phyloP scores from a whole-genome alignment of 2,888 invertebrate species.

The Campoplex capitator region DNA sequence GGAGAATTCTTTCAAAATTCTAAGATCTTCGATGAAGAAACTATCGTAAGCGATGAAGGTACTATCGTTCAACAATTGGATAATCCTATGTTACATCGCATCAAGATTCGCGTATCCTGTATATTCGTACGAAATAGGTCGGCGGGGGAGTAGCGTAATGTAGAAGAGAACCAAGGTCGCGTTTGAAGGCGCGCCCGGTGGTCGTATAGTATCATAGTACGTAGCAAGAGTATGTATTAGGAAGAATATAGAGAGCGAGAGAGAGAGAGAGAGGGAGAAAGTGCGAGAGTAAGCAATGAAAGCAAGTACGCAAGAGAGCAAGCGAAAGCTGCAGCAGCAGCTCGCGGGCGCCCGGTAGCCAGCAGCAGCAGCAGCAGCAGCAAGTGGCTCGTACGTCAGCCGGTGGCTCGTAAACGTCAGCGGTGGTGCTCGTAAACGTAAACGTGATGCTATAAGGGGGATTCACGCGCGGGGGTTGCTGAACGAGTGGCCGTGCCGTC shows the following conservation, averaged over 20 bases:
- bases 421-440: slow-evolving; percentile 84
- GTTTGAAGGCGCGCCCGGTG: slow-evolving; percentile 74
- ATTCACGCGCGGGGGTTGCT: slow-evolving; percentile 72
- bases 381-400: slow-evolving; percentile 85
- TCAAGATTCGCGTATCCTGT: slow-evolving; percentile 17
- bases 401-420: slow-evolving; percentile 85
- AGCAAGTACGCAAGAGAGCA: slow-evolving; percentile 73
- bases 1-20: no score
- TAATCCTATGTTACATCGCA: background rate
- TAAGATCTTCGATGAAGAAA: no score
- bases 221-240: slow-evolving; percentile 72
- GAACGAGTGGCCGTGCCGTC: slow-evolving; percentile 80
- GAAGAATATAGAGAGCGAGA: slow-evolving; percentile 69
- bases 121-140: slow-evolving; percentile 57
- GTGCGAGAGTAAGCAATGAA: slow-evolving; percentile 82
- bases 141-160: slow-evolving; percentile 63
- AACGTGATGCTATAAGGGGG: slow-evolving; percentile 85
- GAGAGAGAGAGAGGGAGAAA: background rate
- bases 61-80: background rate
- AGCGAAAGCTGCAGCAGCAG: slow-evolving; percentile 64
- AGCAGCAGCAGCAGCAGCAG: slow-evolving; percentile 78
- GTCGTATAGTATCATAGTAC: slow-evolving; percentile 60
- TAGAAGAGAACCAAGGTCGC: slow-evolving; percentile 77
- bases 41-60: no score
- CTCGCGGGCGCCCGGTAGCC: slow-evolving; percentile 66